Conservation (phyloP, 1,140 invertebrate genomes). For the Eulimnadia texana region DNA sequence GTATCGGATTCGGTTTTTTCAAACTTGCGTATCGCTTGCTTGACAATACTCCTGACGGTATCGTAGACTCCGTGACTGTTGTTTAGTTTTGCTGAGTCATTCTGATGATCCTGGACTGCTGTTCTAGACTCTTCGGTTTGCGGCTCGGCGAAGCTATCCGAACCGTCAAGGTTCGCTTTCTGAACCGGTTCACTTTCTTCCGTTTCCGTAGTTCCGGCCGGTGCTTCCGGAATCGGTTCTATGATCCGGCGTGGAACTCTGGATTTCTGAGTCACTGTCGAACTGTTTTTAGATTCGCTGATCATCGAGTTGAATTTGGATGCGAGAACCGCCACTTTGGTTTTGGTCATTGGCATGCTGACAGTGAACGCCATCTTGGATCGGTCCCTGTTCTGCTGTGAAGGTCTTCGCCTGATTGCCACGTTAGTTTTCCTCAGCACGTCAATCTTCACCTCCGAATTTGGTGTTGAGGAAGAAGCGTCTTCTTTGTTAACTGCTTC, state of each 20-base stretch:
- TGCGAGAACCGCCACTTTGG: slow-evolving; percentile 10
- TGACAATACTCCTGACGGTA: slow-evolving; percentile 15
- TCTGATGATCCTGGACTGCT: no score
- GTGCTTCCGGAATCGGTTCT: neutral
- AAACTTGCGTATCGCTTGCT: slow-evolving; percentile 17
- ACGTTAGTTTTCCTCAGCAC: neutral
- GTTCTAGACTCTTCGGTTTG: no score
- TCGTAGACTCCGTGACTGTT: slow-evolving; percentile 13
- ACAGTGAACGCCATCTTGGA: slow-evolving; percentile 6
- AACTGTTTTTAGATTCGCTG: neutral
- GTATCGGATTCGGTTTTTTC: slow-evolving; percentile 11
- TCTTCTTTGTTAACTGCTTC: neutral
- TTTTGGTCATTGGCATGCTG: slow-evolving; percentile 5
- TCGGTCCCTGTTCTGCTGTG: neutral
- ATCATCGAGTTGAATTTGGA: slow-evolving; percentile 16
- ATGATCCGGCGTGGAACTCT: neutral
- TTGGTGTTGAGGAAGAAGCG: neutral
- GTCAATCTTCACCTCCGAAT: neutral
- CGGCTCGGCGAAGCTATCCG: no score
- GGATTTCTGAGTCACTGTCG: neutral
- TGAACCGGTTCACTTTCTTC: no score
- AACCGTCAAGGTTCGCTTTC: no score
- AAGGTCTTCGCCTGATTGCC: neutral
- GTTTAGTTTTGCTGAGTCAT: neutral
- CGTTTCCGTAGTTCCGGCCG: no score